phyloP scores from a whole-genome alignment of 2,888 invertebrate species.

The Panopea generosa region DNA sequence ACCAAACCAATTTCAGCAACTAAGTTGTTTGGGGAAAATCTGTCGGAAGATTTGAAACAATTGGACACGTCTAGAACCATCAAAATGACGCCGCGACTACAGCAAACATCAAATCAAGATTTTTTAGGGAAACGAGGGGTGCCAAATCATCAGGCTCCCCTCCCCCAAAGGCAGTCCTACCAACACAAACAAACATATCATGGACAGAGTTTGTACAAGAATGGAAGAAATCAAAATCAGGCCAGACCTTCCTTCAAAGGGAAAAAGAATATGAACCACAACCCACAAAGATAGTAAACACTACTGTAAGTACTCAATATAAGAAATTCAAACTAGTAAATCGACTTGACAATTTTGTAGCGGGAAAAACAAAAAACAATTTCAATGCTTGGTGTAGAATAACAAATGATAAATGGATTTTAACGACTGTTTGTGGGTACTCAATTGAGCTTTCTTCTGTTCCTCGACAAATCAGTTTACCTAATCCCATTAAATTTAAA shows the following conservation, averaged over 20 bases:
- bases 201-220: no score
- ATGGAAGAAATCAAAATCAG: no score
- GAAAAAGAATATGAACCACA: constrained; percentile 2
- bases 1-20: no score
- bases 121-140: constrained; percentile 6
- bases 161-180: constrained; percentile 2
- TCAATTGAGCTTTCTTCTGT: constrained; percentile 15
- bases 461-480: constrained; percentile 21
- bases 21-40: no score
- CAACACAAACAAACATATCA: no score
- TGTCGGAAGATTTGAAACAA: constrained; percentile 6
- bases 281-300: neutral
- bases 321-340: constrained; percentile 14
- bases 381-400: constrained; percentile 16
- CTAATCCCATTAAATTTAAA: constrained; percentile 15
- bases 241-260: neutral
- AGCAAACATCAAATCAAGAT: neutral
- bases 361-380: constrained; percentile 16
- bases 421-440: constrained; percentile 29
- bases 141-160: neutral
- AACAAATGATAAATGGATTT: constrained; percentile 29
- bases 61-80: constrained; percentile 4
- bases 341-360: constrained; percentile 23
- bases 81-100: neutral
- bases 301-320: neutral